Percentiles rank a stretch among this genome's conserved stretches.
phyloP scores from a whole-genome alignment of 2,888 invertebrate species.

The Platynereis dumerilii region DNA sequence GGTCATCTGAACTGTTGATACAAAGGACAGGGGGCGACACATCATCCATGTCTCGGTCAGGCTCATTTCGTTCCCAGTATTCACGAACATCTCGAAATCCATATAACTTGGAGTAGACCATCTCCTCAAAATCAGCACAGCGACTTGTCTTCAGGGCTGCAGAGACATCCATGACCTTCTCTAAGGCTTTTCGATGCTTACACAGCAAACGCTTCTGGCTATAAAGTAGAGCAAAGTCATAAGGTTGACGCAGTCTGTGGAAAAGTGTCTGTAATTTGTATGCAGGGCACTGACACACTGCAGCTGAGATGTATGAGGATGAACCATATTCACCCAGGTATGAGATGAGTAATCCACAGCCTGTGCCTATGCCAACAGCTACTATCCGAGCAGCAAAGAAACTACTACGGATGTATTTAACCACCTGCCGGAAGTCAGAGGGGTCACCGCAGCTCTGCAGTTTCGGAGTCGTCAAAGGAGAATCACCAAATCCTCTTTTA shows the following conservation, averaged over 20 bases:
- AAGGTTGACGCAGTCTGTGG: conserved; percentile 40
- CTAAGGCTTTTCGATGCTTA: conserved; percentile 44
- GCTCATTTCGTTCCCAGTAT: conserved; percentile 56
- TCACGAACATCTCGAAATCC: conserved; percentile 43
- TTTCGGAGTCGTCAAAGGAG: conserved; percentile 49
- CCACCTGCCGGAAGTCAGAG: conserved; percentile 50
- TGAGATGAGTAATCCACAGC: conserved; percentile 49
- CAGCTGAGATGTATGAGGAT: conserved; percentile 46
- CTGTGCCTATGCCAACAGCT: conserved; percentile 50
- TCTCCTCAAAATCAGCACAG: conserved; percentile 46
- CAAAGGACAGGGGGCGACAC: conserved; percentile 56
- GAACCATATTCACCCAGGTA: conserved; percentile 58
- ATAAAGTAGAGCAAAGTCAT: conserved; percentile 44
- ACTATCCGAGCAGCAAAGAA: conserved; percentile 44
- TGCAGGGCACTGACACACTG: conserved; percentile 51
- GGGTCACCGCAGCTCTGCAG: conserved; percentile 52
- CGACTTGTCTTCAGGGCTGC: conserved; percentile 43
- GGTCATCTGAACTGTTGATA: conserved; percentile 55
- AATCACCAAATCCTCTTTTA: conserved; percentile 48
- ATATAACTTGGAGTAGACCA: conserved; percentile 47
- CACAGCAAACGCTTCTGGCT: conserved; percentile 44
- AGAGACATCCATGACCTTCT: conserved; percentile 43
- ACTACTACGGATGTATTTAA: conserved; percentile 45
- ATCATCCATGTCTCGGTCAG: conserved; percentile 57
- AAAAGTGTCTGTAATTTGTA: conserved; percentile 42